Evolutionary conservation across 2,113 vertebrate genomes (phyloP).

Genomic region (Pseudorasbora parva): DNA sequence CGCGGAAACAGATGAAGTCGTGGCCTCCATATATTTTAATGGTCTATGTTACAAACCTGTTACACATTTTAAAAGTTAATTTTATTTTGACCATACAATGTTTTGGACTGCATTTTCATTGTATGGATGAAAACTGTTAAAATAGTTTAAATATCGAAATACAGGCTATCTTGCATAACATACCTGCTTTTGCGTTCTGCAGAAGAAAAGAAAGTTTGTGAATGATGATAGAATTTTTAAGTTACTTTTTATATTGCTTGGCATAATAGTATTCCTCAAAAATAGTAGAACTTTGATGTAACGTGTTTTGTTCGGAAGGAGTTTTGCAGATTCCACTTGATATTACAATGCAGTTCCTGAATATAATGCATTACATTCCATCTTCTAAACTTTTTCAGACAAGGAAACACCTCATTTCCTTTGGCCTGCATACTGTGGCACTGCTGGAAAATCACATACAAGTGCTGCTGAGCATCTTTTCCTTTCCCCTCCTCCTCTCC

Average conservation of each 20-base stretch:
- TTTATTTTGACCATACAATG: not conserved
- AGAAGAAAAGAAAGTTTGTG: not conserved
- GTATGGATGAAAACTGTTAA: not conserved
- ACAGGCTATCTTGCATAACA: too few relatives aligned
- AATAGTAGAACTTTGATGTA: too few relatives aligned
- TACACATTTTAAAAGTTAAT: not conserved
- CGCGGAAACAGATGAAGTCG: too few relatives aligned
- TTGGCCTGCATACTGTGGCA: conserved; percentile 12
- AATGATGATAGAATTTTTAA: not conserved
- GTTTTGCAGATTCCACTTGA: not conserved
- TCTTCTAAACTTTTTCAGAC: conserved; percentile 5
- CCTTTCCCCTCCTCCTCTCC: not conserved
- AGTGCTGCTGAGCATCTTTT: conserved; percentile 14
- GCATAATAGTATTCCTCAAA: too few relatives aligned
- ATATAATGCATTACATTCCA: conserved; percentile 30
- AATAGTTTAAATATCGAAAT: not conserved
- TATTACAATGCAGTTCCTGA: conserved; percentile 3
- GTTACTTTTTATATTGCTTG: too few relatives aligned
- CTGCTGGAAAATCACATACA: conserved; percentile 28
- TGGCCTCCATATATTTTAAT: too few relatives aligned
- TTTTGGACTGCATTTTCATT: not conserved
- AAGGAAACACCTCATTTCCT: conserved; percentile 31
- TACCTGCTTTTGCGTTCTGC: not conserved
- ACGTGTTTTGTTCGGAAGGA: not conserved
- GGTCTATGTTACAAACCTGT: too few relatives aligned